phyloP scores from a whole-genome alignment of 2,797 vertebrate genomes.

The Anguilla pacifica region DNA sequence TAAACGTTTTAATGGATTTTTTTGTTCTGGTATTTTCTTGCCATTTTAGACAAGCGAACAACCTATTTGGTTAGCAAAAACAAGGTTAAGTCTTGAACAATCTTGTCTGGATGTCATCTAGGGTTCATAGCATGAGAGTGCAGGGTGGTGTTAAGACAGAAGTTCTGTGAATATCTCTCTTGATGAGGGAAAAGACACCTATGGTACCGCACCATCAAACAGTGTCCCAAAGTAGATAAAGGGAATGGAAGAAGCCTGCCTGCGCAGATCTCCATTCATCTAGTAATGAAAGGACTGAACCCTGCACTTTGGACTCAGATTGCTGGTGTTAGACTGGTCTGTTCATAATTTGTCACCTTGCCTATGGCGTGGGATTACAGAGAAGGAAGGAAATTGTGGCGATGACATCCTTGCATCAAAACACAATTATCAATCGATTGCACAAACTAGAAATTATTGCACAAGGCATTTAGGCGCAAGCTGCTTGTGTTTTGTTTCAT shows the following conservation, averaged over 20 bases:
- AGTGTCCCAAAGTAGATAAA: not conserved
- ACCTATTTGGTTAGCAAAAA: not conserved
- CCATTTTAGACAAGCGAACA: not conserved
- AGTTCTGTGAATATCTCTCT: not conserved
- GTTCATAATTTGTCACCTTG: not conserved
- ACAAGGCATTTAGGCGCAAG: not conserved
- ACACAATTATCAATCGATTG: not conserved
- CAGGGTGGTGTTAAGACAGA: not conserved
- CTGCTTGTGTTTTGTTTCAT: not conserved
- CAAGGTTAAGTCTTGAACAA: not conserved
- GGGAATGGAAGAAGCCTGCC: not conserved
- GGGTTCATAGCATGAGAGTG: not conserved
- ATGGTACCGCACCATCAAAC: not conserved
- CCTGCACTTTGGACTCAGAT: not conserved
- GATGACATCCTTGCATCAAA: not conserved
- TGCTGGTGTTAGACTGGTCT: not conserved
- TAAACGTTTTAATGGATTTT: not conserved
- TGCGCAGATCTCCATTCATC: not conserved
- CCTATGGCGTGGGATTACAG: not conserved
- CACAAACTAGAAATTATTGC: not conserved
- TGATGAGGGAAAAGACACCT: not conserved
- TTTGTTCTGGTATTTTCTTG: not conserved
- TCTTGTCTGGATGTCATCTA: not conserved
- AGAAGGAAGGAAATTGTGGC: not conserved
- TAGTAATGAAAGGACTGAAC: conserved; percentile 17